Base-by-base conservation (phyloP, 2,797 vertebrate genomes). In the Enteromius mattozi region DNA sequence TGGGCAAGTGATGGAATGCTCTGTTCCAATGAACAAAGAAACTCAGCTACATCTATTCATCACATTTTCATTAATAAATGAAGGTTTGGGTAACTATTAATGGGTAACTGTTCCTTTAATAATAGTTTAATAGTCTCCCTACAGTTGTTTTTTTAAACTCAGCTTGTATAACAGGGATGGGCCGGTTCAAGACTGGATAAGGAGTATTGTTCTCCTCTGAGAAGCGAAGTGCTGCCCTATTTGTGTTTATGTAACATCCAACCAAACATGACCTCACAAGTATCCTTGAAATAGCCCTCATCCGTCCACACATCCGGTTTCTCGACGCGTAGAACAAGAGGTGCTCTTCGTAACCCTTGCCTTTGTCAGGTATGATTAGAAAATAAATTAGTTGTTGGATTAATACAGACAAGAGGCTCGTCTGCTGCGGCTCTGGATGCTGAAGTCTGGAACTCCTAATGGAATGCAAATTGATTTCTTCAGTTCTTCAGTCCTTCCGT, bases 391-490 rank as follows among this genome's bases (percentile, higher is more conserved):
- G 85, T 86, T 82, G 88, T 84, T 70, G 78, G 80, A 89, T 87
- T 89, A 88, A 89, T 87, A 86, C 69, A 51, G 71, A 85, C 78
- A 69, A 84, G 78, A 86, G 81, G 56, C 72, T 69, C 19, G 49
- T 88, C 82, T 70, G 86, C 86, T 45, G 54, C 27, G 75, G 84
- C 78, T 84, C 84, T 30, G 75, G 71, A 84, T 27, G 61, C 66
- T 6, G 61, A 68, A 82, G 82, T 78, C 71, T 80, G 85, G 78
- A 87, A 82, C 86, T 75, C 71, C 87, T 91, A 88, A 91, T 90
- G 85, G 80, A 85, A 91, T 89, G 84, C 87, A 90, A 88, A 90
- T 89, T 88, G 89, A 90, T 90, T 89, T 89, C 86, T 85, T 83
- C 74, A 87, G 83, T 54, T 83, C 59, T 76, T 82, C n/a, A 3